These are phyloP conservation scores for Liodrosophila aerea DNA, from an alignment of 2,888 invertebrate species.

Conservation along the genomic window DNA sequence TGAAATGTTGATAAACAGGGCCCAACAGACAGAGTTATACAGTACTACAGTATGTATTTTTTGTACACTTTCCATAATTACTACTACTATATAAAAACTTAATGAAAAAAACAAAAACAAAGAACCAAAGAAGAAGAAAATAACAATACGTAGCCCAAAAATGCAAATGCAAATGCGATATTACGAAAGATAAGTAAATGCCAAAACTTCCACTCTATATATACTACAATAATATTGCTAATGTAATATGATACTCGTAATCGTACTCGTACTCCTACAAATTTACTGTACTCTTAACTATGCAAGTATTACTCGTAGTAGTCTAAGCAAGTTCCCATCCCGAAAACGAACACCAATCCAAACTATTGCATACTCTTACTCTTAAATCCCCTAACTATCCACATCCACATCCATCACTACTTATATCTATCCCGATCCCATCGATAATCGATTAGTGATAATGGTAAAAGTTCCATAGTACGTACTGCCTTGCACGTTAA, in stretches of 20 bases:
- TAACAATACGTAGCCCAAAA: slow-evolving; percentile 41
- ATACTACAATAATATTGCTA: slow-evolving; percentile 30
- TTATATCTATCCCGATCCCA: slow-evolving; percentile 10
- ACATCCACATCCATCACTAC: slow-evolving; percentile 1
- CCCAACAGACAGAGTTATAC: slow-evolving; percentile 52
- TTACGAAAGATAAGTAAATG: slow-evolving; percentile 73
- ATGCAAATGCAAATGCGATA: slow-evolving; percentile 46
- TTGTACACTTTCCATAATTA: slow-evolving; percentile 60
- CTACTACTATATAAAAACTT: slow-evolving; percentile 13
- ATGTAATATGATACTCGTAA: slow-evolving; percentile 65
- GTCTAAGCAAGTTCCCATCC: slow-evolving; percentile 64
- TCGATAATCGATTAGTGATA: slow-evolving; percentile 34
- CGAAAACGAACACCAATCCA: slow-evolving; percentile 4
- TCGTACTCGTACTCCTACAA: slow-evolving; percentile 44
- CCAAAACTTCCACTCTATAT: slow-evolving; percentile 61
- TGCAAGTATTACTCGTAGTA: slow-evolving; percentile 74
- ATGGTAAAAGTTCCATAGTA: slow-evolving; percentile 63
- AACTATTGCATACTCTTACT: slow-evolving; percentile 16
- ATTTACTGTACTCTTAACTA: slow-evolving; percentile 54
- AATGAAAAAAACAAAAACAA: slow-evolving; percentile 29
- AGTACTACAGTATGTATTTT: slow-evolving; percentile 74
- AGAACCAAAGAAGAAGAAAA: slow-evolving; percentile 25
- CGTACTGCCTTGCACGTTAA: slow-evolving; percentile 77
- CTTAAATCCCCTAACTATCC: background rate
- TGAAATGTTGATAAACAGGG: slow-evolving; percentile 39